Percentiles rank a stretch among this genome's conserved stretches.
These are phyloP conservation scores for Eulemur rufifrons DNA, from an alignment of 2,113 vertebrate species.

Conservation along the genomic window DNA sequence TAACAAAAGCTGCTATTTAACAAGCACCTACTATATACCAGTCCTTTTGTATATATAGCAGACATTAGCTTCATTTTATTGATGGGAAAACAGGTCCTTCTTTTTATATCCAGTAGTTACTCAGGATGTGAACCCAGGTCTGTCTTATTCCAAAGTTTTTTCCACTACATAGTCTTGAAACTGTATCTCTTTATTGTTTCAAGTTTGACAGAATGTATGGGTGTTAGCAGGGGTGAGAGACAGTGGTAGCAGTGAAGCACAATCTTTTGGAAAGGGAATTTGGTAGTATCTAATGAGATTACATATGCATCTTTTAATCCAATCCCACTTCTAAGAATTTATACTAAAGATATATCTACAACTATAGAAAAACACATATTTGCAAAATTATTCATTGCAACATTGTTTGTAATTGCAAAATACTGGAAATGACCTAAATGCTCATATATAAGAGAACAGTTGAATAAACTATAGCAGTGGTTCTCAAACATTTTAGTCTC, in stretches of 20 bases:
- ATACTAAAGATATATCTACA: background rate
- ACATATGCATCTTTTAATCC: background rate
- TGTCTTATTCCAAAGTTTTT: background rate
- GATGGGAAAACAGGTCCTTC: background rate
- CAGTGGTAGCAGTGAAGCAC: background rate
- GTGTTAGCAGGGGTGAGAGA: background rate
- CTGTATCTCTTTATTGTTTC: background rate
- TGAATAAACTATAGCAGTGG: background rate
- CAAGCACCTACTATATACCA: background rate
- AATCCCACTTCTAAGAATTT: background rate
- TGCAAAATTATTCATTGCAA: slow-evolving; percentile 2
- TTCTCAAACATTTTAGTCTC: slow-evolving; percentile 9
- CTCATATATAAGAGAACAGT: background rate
- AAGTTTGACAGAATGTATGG: slow-evolving; percentile 7
- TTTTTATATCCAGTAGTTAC: background rate
- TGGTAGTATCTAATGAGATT: slow-evolving; percentile 5
- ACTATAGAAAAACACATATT: background rate
- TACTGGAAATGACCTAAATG: slow-evolving; percentile 16
- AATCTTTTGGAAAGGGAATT: background rate
- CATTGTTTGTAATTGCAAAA: background rate
- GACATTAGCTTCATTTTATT: background rate
- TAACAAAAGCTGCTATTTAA: background rate
- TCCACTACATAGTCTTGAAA: background rate
- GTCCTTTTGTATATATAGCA: background rate
- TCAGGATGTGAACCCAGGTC: background rate